Evolutionary conservation across 2,113 vertebrate genomes (phyloP).

Genomic region (Mirounga angustirostris): DNA sequence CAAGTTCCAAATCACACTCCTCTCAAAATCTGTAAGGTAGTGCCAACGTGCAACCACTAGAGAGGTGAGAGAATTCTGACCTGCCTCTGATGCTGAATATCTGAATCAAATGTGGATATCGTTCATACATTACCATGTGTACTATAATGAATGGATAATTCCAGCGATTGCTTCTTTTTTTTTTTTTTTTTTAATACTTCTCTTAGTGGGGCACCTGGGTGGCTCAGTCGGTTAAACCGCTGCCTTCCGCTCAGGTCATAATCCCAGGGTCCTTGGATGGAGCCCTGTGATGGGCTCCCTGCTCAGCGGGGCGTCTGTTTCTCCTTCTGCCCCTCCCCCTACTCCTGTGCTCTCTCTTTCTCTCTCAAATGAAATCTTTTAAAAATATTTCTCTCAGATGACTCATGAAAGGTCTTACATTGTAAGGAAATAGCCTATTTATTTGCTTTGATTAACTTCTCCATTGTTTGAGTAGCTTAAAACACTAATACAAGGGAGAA

Average conservation of each 20-base stretch:
- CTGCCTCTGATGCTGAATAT: background rate
- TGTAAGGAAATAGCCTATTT: background rate
- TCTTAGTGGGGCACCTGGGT: background rate
- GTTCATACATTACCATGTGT: background rate
- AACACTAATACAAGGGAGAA: background rate
- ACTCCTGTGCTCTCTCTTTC: background rate
- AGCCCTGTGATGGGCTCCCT: background rate
- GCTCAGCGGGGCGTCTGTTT: background rate
- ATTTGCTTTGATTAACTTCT: background rate
- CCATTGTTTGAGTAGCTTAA: background rate
- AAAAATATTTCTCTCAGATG: background rate
- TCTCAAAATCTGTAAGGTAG: background rate
- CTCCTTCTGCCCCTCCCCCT: background rate
- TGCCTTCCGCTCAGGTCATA: background rate
- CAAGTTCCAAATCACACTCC: background rate
- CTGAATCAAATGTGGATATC: background rate
- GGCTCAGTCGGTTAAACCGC: background rate
- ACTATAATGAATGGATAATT: background rate
- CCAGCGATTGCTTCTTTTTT: background rate
- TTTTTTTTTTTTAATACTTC: background rate
- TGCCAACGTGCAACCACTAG: accelerated
- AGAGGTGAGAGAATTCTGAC: background rate
- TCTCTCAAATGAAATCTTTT: background rate
- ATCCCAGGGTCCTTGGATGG: background rate
- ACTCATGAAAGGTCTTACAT: background rate